Conservation (phyloP, 2,888 invertebrate species). For the Zonitis immaculata region DNA sequence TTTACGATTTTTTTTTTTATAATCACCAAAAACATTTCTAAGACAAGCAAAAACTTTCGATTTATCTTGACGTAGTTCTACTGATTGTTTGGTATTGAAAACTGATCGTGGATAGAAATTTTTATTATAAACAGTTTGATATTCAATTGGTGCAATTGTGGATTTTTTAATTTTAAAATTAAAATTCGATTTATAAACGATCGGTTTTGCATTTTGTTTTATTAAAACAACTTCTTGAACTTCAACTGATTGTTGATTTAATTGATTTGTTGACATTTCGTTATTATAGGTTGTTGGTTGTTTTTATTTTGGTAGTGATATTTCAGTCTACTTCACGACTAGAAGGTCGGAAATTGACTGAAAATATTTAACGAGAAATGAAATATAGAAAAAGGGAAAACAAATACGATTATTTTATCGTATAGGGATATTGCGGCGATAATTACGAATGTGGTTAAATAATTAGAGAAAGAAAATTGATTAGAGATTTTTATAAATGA, state of each 20-base stretch:
- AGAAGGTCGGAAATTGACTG: conserved; percentile 1
- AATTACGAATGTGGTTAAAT: background rate
- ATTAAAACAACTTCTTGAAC: conserved; percentile 2
- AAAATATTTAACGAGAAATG: background rate
- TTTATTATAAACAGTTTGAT: conserved; percentile 24
- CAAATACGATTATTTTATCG: background rate
- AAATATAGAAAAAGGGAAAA: background rate
- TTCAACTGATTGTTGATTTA: conserved; percentile 7
- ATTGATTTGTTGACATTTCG: background rate
- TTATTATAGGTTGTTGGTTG: background rate
- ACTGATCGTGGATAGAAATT: conserved; percentile 22
- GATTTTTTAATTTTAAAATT: conserved; percentile 26
- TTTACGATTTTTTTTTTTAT: background rate
- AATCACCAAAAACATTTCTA: background rate
- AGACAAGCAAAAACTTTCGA: background rate
- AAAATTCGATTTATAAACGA: conserved; percentile 6
- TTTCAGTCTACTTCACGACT: background rate
- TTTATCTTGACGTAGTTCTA: background rate
- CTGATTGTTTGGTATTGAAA: conserved; percentile 2
- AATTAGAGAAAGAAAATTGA: background rate
- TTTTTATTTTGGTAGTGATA: background rate
- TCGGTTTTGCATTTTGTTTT: conserved; percentile 4
- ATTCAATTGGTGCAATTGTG: conserved; percentile 30
- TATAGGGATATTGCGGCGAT: background rate
- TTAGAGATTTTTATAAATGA: too few species aligned